Evolutionary conservation across 2,797 vertebrate genomes (phyloP).

Genomic region (Cynodonichthys magdalenae): DNA sequence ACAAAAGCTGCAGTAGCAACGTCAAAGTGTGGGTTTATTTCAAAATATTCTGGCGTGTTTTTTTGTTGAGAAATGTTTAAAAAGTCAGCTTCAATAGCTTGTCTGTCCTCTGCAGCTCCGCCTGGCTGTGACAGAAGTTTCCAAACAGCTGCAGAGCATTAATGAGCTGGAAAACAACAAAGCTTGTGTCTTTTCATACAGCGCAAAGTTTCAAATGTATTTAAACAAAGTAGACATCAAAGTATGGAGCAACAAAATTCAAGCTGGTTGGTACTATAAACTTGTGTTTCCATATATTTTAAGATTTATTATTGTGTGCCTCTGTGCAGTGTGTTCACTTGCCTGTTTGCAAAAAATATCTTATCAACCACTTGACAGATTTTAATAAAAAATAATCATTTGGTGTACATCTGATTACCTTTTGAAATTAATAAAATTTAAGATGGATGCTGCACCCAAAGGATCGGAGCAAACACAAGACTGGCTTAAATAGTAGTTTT

Average conservation of each 20-base stretch:
- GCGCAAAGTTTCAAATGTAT: slow-evolving; percentile 31
- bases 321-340: not conserved
- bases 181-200: slow-evolving; percentile 44
- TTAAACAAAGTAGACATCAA: slow-evolving; percentile 35
- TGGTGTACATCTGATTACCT: no score
- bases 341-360: no score
- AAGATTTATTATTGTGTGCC: not conserved
- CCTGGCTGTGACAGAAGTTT: slow-evolving; percentile 64
- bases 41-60: slow-evolving; percentile 6
- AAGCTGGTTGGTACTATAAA: not conserved
- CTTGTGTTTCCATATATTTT: not conserved
- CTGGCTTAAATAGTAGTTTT: no score
- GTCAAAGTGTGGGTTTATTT: slow-evolving; percentile 2
- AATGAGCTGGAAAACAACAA: slow-evolving; percentile 63
- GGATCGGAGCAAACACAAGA: no score
- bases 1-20: not conserved
- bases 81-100: slow-evolving; percentile 46
- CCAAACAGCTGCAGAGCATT: slow-evolving; percentile 68
- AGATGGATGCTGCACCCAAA: no score
- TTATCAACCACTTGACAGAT: no score
- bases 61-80: slow-evolving; percentile 25
- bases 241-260: not conserved
- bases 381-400: no score
- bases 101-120: slow-evolving; percentile 46
- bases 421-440: no score